Percentiles rank a stretch among this genome's conserved stretches.
phyloP scores from a whole-genome alignment of 2,888 invertebrate species.

The Cryptophagus acutangulus region DNA sequence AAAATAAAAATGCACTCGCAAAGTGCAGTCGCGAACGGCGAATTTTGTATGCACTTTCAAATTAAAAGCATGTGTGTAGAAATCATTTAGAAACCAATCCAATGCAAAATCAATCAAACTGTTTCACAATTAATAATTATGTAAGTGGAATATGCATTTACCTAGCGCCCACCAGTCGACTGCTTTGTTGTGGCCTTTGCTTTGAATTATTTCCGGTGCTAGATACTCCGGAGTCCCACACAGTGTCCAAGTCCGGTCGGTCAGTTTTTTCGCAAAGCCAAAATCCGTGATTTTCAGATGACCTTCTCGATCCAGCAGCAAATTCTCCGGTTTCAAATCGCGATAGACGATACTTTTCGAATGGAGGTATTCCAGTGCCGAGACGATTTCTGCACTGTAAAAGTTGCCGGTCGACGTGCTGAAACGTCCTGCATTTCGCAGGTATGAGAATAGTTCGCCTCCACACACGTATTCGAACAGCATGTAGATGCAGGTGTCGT shows the following conservation, averaged over 20 bases:
- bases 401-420: slow-evolving; percentile 82
- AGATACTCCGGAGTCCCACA: slow-evolving; percentile 97
- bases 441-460: slow-evolving; percentile 93
- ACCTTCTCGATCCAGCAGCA: slow-evolving; percentile 86
- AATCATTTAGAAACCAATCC: too few species aligned
- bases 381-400: slow-evolving; percentile 91
- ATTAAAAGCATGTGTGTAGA: too few species aligned
- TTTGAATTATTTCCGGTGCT: slow-evolving; percentile 95
- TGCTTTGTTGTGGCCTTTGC: slow-evolving; percentile 96
- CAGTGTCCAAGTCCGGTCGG: slow-evolving; percentile 93
- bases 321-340: slow-evolving; percentile 91
- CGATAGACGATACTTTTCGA: slow-evolving; percentile 80
- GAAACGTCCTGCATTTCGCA: slow-evolving; percentile 88
- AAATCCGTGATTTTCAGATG: slow-evolving; percentile 98
- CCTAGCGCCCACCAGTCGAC: slow-evolving; percentile 99
- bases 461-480: slow-evolving; percentile 95
- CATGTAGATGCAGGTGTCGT: slow-evolving; percentile 91
- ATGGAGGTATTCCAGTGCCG: slow-evolving; percentile 91
- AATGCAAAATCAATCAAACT: too few species aligned
- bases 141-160: slow-evolving; percentile 51
- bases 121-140: too few species aligned
- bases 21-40: too few species aligned
- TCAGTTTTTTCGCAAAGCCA: slow-evolving; percentile 92
- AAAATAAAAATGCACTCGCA: too few species aligned
- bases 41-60: too few species aligned